Evolutionary conservation across 2,113 vertebrate species (phyloP).

Genomic region (Pomatorhinus ruficollis): DNA sequence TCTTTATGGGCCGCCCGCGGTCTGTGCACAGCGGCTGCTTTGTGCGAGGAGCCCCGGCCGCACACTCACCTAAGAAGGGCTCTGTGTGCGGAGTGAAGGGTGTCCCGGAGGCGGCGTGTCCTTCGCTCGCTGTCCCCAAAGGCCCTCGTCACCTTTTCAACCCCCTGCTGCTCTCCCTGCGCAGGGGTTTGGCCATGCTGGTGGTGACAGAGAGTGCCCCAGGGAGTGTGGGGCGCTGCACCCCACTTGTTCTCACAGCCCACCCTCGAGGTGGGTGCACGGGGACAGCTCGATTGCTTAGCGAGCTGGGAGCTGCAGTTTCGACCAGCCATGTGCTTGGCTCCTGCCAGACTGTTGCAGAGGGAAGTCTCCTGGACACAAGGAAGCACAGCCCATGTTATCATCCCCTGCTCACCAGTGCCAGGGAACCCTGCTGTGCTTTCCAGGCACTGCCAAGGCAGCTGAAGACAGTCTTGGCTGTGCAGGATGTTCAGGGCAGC

Average conservation of each 20-base stretch:
- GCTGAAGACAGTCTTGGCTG: not conserved
- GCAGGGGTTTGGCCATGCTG: accelerated
- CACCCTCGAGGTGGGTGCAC: accelerated
- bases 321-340: accelerated
- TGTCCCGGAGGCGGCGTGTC: not conserved
- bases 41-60: not conserved
- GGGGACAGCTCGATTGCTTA: accelerated
- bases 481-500: not conserved
- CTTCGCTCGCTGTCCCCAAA: not conserved
- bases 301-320: accelerated
- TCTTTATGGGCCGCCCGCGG: not conserved
- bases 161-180: not conserved
- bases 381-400: accelerated
- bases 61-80: not conserved
- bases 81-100: not conserved
- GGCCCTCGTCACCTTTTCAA: not conserved
- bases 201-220: accelerated
- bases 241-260: not conserved
- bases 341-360: not conserved
- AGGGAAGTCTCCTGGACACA: not conserved
- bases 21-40: not conserved
- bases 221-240: accelerated
- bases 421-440: not conserved
- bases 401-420: not conserved
- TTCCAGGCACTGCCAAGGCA: not conserved